Evolutionary conservation across 2,113 vertebrate species (phyloP).

Genomic region (Emberiza fucata): DNA sequence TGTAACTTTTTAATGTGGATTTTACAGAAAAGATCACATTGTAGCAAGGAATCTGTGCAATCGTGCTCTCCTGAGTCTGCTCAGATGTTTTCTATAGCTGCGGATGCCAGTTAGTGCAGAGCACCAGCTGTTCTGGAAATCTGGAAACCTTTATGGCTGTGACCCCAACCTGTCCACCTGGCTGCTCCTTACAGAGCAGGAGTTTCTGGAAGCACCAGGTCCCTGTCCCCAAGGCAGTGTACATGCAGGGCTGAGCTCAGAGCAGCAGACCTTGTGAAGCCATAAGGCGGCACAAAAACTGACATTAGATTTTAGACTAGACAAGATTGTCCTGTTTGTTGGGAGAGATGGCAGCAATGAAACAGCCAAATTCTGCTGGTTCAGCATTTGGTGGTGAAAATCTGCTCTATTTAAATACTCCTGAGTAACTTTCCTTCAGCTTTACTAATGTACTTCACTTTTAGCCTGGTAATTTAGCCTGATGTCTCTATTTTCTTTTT

Average conservation of each 20-base stretch:
- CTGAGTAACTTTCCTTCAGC: background rate
- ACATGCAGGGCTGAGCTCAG: background rate
- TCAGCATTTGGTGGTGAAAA: background rate
- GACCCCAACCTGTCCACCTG: background rate
- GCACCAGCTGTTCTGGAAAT: conserved; percentile 12
- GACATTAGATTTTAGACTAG: background rate
- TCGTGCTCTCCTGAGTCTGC: background rate
- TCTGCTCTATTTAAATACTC: background rate
- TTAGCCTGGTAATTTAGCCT: background rate
- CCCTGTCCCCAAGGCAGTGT: background rate
- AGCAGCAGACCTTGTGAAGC: background rate
- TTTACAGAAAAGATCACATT: background rate
- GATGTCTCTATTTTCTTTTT: background rate
- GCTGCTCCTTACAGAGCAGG: background rate
- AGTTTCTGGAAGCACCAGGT: background rate
- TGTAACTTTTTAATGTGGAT: background rate
- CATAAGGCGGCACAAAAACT: background rate
- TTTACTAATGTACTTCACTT: background rate
- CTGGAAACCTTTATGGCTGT: background rate
- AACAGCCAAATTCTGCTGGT: background rate
- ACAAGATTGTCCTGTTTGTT: background rate
- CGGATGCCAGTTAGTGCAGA: background rate
- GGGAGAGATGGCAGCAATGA: rapidly evolving
- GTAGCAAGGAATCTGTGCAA: background rate
- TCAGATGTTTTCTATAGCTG: background rate